Evolutionary conservation across 2,797 vertebrate species (phyloP).

Genomic region (Cirrhinus molitorella): DNA sequence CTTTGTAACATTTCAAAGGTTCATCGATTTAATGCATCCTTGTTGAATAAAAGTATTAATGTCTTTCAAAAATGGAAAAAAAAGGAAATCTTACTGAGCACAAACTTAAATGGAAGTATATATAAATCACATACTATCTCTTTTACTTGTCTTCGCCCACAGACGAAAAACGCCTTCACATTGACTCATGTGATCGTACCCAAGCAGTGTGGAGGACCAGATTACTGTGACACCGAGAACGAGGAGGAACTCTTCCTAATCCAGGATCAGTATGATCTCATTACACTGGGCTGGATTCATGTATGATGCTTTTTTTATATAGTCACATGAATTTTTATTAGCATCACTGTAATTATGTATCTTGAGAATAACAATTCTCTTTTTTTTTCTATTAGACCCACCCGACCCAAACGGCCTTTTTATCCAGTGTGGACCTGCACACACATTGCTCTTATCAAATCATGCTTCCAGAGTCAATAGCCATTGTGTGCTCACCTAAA

Average conservation of each 20-base stretch:
- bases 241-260: constrained; percentile 96
- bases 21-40: not conserved
- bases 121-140: not conserved
- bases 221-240: constrained; percentile 94
- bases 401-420: constrained; percentile 97
- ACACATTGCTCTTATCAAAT: constrained; percentile 98
- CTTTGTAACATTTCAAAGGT: not conserved
- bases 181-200: constrained; percentile 94
- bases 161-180: constrained; percentile 94
- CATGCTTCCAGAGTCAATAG: constrained; percentile 96
- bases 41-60: not conserved
- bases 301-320: constrained; percentile 77
- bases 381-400: constrained; percentile 83
- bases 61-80: not conserved
- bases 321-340: not conserved
- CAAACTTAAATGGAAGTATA: not conserved
- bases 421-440: constrained; percentile 97
- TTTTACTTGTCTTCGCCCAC: constrained; percentile 42
- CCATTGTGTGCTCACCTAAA: constrained; percentile 95
- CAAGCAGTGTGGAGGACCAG: constrained; percentile 92
- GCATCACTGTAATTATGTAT: not conserved
- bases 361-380: not conserved
- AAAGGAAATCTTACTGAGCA: too few species aligned
- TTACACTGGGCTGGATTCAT: constrained; percentile 97
- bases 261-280: constrained; percentile 93